phyloP scores from a whole-genome alignment of 2,888 invertebrate species.

The Apoda limacodes region DNA sequence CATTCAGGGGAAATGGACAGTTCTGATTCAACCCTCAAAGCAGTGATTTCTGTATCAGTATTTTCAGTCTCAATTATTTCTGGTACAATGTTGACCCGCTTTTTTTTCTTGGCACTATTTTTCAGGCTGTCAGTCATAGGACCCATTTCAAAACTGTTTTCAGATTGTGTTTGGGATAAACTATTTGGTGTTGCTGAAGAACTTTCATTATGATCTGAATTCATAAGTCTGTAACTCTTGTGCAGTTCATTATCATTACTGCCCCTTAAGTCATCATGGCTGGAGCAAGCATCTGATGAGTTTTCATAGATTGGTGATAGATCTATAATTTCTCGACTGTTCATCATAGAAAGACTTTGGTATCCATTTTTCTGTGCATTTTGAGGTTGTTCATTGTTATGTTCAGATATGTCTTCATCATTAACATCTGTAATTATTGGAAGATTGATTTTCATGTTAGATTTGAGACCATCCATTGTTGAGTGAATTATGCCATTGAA shows the following conservation, averaged over 20 bases:
- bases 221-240: constrained; percentile 42
- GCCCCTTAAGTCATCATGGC: constrained; percentile 55
- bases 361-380: constrained; percentile 50
- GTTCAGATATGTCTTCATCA: constrained; percentile 57
- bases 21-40: constrained; percentile 52
- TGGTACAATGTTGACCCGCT: constrained; percentile 73
- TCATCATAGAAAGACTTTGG: constrained; percentile 42
- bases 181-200: constrained; percentile 55
- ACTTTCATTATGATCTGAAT: constrained; percentile 47
- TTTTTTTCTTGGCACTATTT: constrained; percentile 65
- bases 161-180: constrained; percentile 60
- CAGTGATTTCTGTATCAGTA: constrained; percentile 51
- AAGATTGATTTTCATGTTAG: constrained; percentile 59
- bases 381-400: constrained; percentile 27
- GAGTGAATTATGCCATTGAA: constrained; percentile 55
- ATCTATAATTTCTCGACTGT: constrained; percentile 57
- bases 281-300: constrained; percentile 63
- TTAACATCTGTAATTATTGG: constrained; percentile 61
- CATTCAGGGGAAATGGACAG: constrained; percentile 66
- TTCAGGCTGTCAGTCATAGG: constrained; percentile 53
- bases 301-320: constrained; percentile 64
- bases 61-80: constrained; percentile 53
- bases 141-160: constrained; percentile 62
- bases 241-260: constrained; percentile 43
- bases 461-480: constrained; percentile 58